A percentile compares a stretch with the other conserved stretches of the same genome.
Evolutionary conservation across 2,113 vertebrate genomes (phyloP).

Genomic region (Blennius ocellaris): DNA sequence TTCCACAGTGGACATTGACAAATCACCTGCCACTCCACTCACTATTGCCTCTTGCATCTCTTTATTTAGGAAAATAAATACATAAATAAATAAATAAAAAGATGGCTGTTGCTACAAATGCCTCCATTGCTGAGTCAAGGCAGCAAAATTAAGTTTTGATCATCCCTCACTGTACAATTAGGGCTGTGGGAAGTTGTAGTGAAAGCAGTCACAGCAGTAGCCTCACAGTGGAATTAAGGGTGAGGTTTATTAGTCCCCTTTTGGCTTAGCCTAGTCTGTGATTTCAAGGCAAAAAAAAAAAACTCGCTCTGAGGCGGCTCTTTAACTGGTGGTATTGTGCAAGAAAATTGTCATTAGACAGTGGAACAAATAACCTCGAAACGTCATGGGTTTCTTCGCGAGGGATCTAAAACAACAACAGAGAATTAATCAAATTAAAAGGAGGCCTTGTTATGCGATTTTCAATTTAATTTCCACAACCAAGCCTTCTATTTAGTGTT

Average conservation of each 20-base stretch:
- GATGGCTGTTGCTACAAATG: conserved; percentile 24
- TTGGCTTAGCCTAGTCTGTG: conserved; percentile 82
- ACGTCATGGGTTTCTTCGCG: conserved; percentile 84
- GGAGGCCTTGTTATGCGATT: conserved; percentile 86
- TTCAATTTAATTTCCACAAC: conserved; percentile 88
- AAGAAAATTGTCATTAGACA: conserved; percentile 88
- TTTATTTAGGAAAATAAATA: conserved; percentile 15
- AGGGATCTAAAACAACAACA: conserved; percentile 86
- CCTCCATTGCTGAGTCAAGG: conserved; percentile 23
- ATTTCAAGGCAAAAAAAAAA: conserved; percentile 77
- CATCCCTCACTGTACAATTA: conserved; percentile 52
- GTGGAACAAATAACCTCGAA: conserved; percentile 89
- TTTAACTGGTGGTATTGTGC: conserved; percentile 86
- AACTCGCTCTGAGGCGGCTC: conserved; percentile 84
- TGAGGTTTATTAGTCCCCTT: conserved; percentile 81
- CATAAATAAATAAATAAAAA: no score
- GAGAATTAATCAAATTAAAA: conserved; percentile 91
- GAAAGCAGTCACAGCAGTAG: conserved; percentile 66
- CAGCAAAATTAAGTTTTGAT: conserved; percentile 63
- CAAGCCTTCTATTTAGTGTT: conserved; percentile 84
- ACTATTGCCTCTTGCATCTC: conserved; percentile 31
- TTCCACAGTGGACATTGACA: conserved; percentile 45
- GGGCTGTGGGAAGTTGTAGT: conserved; percentile 49
- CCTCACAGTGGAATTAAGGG: conserved; percentile 78
- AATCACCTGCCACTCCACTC: conserved; percentile 44